A percentile compares a stretch with the other conserved stretches of the same genome.
Evolutionary conservation across 2,113 vertebrate genomes (phyloP).

Genomic region (Hystrix brachyura): DNA sequence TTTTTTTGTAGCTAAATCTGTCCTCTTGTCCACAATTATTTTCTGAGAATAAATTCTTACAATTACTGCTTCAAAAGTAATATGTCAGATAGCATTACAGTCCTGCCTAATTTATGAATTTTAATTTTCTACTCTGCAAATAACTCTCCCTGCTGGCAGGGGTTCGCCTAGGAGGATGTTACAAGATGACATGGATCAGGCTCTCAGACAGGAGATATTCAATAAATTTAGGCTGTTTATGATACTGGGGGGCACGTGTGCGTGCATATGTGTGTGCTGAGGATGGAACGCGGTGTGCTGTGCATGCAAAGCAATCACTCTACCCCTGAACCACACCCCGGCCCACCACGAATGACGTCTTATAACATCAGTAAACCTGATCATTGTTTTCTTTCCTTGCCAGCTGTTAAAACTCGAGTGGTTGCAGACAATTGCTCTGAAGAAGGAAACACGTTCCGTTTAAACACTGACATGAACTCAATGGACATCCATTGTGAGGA

Average conservation of each 20-base stretch:
- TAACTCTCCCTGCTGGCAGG: too few species aligned
- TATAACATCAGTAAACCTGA: not conserved
- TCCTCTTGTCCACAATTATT: not conserved
- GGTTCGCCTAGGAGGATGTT: too few species aligned
- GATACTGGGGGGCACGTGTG: too few species aligned
- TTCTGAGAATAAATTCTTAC: slow-evolving; percentile 2
- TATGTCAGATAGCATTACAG: not conserved
- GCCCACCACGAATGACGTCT: not conserved
- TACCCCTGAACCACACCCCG: too few species aligned
- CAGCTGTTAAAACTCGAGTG: slow-evolving; percentile 67
- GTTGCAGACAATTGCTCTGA: slow-evolving; percentile 56
- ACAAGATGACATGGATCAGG: too few species aligned
- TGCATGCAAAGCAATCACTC: not conserved
- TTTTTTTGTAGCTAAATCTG: not conserved
- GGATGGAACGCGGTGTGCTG: not conserved
- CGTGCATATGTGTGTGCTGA: too few species aligned
- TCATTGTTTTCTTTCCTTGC: not conserved
- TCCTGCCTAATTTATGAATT: not conserved
- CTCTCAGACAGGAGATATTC: too few species aligned
- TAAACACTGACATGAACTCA: slow-evolving; percentile 31
- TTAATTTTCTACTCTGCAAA: not conserved
- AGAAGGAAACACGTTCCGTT: not conserved
- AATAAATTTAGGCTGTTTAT: too few species aligned
- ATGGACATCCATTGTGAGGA: slow-evolving; percentile 36
- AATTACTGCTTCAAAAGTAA: not conserved